Evolutionary conservation across 2,113 vertebrate species (phyloP).

Genomic region (Callionymus lyra): DNA sequence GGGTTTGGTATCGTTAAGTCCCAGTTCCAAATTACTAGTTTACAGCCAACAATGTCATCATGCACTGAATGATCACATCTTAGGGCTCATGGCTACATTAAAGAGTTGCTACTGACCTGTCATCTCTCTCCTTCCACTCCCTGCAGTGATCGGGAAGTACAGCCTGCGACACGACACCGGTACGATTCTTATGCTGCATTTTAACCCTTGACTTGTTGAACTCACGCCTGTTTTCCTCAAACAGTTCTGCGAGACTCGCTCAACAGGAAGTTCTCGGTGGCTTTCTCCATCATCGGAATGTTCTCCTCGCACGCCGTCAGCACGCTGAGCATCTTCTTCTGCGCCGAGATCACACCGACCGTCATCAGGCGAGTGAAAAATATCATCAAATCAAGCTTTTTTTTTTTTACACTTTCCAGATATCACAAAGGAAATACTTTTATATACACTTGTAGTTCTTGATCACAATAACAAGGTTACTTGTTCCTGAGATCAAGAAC

Average conservation of each 20-base stretch:
- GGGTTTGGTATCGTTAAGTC: too few relatives aligned
- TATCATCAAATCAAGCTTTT: not conserved
- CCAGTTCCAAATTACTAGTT: too few relatives aligned
- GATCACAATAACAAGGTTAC: too few relatives aligned
- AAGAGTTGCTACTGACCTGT: slow-evolving; percentile 20
- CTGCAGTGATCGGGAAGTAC: slow-evolving; percentile 94
- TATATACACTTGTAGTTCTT: too few relatives aligned
- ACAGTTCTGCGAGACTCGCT: slow-evolving; percentile 86
- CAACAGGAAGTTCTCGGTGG: slow-evolving; percentile 88
- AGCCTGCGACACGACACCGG: slow-evolving; percentile 90
- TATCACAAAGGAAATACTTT: too few relatives aligned
- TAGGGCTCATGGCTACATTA: too few relatives aligned
- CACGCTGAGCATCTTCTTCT: slow-evolving; percentile 95
- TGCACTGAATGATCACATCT: not conserved
- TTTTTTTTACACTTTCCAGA: too few relatives aligned
- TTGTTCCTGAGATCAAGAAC: too few relatives aligned
- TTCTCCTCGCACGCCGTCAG: slow-evolving; percentile 93
- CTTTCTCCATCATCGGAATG: slow-evolving; percentile 96
- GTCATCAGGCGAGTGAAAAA: slow-evolving; percentile 82
- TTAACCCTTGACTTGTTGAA: not conserved
- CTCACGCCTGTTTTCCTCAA: not conserved
- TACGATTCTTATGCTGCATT: slow-evolving; percentile 36
- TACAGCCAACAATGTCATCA: not conserved
- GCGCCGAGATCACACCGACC: slow-evolving; percentile 93
- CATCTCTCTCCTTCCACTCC: slow-evolving; percentile 4